Conservation (phyloP, 2,113 vertebrate species). For the Microtus ochrogaster region DNA sequence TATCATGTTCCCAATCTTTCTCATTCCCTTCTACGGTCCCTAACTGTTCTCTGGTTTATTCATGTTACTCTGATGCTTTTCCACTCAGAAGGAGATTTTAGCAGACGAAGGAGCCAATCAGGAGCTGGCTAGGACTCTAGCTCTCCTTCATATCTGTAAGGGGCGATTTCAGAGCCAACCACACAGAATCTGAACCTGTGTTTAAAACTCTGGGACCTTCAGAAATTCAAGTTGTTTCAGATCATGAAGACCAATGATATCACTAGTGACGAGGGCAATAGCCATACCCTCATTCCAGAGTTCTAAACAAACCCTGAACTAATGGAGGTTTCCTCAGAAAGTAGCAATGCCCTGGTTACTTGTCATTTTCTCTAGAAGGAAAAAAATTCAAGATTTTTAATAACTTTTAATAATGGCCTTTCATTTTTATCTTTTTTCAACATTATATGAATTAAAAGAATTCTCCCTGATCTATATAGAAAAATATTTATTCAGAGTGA, state of each 20-base stretch:
- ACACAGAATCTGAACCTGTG: neutral
- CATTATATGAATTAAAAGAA: neutral
- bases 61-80: neutral
- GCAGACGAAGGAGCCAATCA: neutral
- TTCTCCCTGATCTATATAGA: neutral
- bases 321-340: neutral
- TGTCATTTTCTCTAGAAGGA: slow-evolving; percentile 4
- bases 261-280: neutral
- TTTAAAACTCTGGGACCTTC: neutral
- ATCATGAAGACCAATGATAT: neutral
- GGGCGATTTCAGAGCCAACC: neutral
- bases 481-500: neutral
- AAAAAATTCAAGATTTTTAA: neutral
- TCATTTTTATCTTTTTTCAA: slow-evolving; percentile 14
- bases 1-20: neutral
- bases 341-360: neutral
- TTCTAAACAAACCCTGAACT: neutral
- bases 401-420: neutral
- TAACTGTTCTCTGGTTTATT: neutral
- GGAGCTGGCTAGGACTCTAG: neutral
- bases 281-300: neutral
- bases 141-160: neutral
- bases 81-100: neutral
- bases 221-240: neutral
- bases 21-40: neutral